phyloP scores from a whole-genome alignment of 1,140 invertebrate genomes.

The Zaprionus taronus region DNA sequence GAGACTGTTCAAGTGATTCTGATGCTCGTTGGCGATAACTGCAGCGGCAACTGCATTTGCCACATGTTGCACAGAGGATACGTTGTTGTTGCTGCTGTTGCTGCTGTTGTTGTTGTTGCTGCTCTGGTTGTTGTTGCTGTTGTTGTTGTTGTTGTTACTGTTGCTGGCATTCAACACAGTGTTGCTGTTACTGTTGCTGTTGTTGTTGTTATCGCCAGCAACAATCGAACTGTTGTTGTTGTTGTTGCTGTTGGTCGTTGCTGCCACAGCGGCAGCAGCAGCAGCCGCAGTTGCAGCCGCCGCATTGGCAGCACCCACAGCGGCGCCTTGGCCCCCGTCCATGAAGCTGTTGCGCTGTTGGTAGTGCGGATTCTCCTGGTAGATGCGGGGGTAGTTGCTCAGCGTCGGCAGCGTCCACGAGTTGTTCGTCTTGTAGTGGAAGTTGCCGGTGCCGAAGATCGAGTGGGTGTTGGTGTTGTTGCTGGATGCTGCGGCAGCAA shows the following conservation, averaged over 20 bases:
- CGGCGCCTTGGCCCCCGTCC: conserved; percentile 44
- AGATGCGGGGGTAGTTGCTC: conserved; percentile 70
- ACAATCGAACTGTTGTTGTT: conserved; percentile 37
- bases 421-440: conserved; percentile 83
- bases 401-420: conserved; percentile 80
- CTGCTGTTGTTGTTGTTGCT: conserved; percentile 30
- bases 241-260: conserved; percentile 22
- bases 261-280: conserved; percentile 18
- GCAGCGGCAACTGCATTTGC: conserved; percentile 78
- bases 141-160: conserved; percentile 2
- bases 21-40: conserved; percentile 78
- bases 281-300: conserved; percentile 29
- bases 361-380: conserved; percentile 75
- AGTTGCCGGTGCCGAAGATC: conserved; percentile 81
- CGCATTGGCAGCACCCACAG: conserved; percentile 39
- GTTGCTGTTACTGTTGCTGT: conserved; percentile 2
- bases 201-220: conserved; percentile 6
- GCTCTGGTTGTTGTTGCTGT: conserved; percentile 4
- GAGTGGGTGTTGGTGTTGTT: conserved; percentile 74
- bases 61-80: conserved; percentile 74
- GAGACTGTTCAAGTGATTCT: conserved; percentile 74
- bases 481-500: conserved; percentile 44
- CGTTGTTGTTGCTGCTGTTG: conserved; percentile 52
- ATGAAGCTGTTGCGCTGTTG: conserved; percentile 76
- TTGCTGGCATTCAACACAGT: background rate